Percentiles rank a stretch among this genome's conserved stretches.
These are phyloP conservation scores for Pseudolaguvia tuberculata DNA, from an alignment of 2,113 vertebrate species.

Conservation along the genomic window DNA sequence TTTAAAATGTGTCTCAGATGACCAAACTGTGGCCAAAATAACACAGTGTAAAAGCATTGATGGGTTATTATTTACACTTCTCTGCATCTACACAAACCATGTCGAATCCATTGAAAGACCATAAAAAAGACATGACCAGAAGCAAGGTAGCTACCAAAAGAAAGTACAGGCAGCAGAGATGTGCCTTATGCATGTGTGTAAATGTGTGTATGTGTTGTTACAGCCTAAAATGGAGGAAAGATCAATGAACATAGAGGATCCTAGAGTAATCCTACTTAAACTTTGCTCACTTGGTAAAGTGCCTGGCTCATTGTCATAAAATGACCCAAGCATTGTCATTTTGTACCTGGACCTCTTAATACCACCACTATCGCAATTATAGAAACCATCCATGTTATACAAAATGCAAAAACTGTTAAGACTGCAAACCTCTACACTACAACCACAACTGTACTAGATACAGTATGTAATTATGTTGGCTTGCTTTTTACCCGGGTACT, in stretches of 20 bases:
- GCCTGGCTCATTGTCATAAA: conserved; percentile 23
- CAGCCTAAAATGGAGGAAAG: conserved; percentile 9
- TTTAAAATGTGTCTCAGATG: no score
- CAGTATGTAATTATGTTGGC: no score
- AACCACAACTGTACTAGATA: no score
- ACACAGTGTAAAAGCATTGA: background rate
- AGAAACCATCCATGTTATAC: no score
- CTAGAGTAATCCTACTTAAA: conserved; percentile 27
- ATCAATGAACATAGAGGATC: conserved; percentile 26
- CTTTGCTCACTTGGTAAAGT: conserved; percentile 6
- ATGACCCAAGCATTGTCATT: background rate
- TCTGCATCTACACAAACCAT: conserved; percentile 7
- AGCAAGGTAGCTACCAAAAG: conserved; percentile 10
- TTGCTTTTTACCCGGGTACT: no score
- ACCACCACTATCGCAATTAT: no score
- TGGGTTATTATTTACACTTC: conserved; percentile 8
- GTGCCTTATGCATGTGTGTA: no score
- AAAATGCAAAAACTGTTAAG: background rate
- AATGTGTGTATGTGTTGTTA: conserved; percentile 5
- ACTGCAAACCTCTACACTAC: no score
- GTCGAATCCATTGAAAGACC: conserved; percentile 1
- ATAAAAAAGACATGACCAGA: conserved; percentile 20
- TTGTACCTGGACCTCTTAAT: background rate
- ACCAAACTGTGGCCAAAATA: no score
- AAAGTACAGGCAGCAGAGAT: conserved; percentile 23